phyloP scores from a whole-genome alignment of 1,140 invertebrate species.

The Paraescarpia echinospica region DNA sequence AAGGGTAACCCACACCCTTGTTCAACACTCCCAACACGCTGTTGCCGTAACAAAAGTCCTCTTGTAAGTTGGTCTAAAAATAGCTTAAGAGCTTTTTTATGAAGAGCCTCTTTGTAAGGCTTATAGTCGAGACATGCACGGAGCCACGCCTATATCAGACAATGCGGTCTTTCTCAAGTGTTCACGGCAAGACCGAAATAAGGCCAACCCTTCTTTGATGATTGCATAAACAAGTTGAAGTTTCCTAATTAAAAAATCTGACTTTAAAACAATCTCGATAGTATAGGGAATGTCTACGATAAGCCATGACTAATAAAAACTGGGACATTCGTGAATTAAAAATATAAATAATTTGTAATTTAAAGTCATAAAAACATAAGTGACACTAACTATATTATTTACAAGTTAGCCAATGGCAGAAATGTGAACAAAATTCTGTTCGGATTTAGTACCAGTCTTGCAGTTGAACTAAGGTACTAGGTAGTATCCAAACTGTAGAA shows the following conservation, averaged over 20 bases:
- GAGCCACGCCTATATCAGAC: background rate
- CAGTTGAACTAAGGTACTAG: background rate
- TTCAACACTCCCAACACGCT: background rate
- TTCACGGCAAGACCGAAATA: background rate
- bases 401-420: background rate
- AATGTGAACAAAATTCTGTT: background rate
- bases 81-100: background rate
- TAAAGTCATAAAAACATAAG: background rate
- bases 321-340: background rate
- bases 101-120: background rate
- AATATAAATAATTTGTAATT: background rate
- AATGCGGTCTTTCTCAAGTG: background rate
- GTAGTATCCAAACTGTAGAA: no score
- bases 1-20: background rate
- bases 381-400: no score
- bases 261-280: no score
- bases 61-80: background rate
- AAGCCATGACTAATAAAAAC: background rate
- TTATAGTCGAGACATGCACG: background rate
- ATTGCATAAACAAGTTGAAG: no score
- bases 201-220: background rate
- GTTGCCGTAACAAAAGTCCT: background rate
- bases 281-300: background rate
- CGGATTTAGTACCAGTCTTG: background rate
- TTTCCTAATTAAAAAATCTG: no score